A percentile compares a stretch with the other conserved stretches of the same genome.
These are phyloP conservation scores for Polylopha cassiicola DNA, from an alignment of 2,888 invertebrate species.

Conservation along the genomic window DNA sequence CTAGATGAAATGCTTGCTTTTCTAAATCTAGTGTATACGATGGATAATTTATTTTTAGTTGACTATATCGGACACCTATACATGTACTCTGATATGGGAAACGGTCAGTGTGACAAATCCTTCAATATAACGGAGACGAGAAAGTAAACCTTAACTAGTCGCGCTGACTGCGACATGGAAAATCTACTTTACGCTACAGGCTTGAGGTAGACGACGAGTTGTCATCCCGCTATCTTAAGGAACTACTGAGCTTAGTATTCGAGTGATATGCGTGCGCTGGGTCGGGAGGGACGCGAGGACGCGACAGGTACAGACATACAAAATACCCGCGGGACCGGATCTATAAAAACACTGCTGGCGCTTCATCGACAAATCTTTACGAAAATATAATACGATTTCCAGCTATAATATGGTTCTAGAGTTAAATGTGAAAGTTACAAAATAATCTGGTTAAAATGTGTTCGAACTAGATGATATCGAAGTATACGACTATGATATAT, in stretches of 20 bases:
- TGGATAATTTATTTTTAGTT: too few relatives aligned
- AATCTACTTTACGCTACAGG: conserved; percentile 37
- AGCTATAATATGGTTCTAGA: conserved; percentile 37
- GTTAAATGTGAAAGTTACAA: conserved; percentile 36
- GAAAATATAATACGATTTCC: conserved; percentile 57
- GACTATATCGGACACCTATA: too few relatives aligned
- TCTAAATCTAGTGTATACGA: too few relatives aligned
- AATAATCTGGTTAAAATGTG: conserved; percentile 61
- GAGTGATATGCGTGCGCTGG: conserved; percentile 24
- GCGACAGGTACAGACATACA: conserved; percentile 18
- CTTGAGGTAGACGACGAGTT: conserved; percentile 39
- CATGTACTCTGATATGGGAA: too few relatives aligned
- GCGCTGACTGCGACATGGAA: conserved; percentile 35
- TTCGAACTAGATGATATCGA: too few relatives aligned
- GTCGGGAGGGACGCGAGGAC: conserved; percentile 15
- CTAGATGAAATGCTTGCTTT: too few relatives aligned
- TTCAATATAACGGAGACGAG: conserved; percentile 4
- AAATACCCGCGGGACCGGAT: conserved; percentile 26
- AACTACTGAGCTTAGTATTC: conserved; percentile 35
- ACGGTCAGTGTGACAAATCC: too few relatives aligned
- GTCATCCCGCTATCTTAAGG: too few relatives aligned
- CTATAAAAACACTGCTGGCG: conserved; percentile 28
- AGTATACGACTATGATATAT: too few relatives aligned
- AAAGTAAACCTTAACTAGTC: conserved; percentile 11
- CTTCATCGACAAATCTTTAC: conserved; percentile 53